These are phyloP conservation scores for Thomomys bottae DNA, from an alignment of 2,113 vertebrate genomes.

Conservation along the genomic window DNA sequence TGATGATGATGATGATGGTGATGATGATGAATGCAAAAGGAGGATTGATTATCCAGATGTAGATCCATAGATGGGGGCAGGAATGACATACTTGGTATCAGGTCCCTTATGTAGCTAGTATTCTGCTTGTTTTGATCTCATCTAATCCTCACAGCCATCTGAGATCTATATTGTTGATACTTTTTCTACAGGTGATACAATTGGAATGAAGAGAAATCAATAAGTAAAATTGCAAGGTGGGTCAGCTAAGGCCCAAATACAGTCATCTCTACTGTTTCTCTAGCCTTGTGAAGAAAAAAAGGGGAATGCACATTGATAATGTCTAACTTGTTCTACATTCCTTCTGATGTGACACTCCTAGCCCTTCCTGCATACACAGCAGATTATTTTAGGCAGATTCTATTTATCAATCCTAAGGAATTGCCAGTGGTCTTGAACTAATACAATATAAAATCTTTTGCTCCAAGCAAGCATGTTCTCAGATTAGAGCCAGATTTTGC, in stretches of 20 bases:
- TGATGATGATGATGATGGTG: no score
- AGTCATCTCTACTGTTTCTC: not conserved
- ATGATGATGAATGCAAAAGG: no score
- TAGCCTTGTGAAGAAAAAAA: not conserved
- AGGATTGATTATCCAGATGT: no score
- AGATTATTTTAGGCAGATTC: slow-evolving; percentile 25
- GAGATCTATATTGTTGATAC: not conserved
- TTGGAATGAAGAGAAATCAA: not conserved
- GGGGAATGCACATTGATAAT: not conserved
- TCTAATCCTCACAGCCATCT: not conserved
- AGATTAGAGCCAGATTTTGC: slow-evolving; percentile 66
- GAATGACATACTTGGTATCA: not conserved
- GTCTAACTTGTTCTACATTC: slow-evolving; percentile 22
- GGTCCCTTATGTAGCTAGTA: not conserved
- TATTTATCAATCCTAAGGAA: slow-evolving; percentile 43
- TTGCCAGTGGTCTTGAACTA: slow-evolving; percentile 16
- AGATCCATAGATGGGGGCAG: no score
- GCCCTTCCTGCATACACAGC: slow-evolving; percentile 14
- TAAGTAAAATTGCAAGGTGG: not conserved
- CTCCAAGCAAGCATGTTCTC: slow-evolving; percentile 47
- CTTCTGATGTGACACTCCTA: not conserved
- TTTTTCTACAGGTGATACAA: not conserved
- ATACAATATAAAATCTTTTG: slow-evolving; percentile 57
- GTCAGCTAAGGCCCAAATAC: not conserved
- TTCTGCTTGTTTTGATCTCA: not conserved